Conservation (phyloP, 2,113 vertebrate species). For the Rhinoderma darwinii region DNA sequence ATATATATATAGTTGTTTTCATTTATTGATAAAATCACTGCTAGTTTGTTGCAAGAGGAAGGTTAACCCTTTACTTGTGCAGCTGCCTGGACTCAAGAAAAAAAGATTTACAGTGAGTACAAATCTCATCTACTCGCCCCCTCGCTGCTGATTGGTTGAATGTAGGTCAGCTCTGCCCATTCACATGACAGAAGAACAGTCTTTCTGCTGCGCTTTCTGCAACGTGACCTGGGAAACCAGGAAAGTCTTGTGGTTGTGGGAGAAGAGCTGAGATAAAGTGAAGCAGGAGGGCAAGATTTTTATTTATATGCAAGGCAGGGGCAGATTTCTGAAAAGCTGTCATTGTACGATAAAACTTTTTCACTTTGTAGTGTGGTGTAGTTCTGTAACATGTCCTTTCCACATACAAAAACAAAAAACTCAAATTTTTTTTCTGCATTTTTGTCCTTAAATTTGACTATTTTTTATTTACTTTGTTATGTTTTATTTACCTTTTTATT, state of each 20-base stretch:
- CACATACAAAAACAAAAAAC: too few species aligned
- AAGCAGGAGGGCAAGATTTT: conserved; percentile 5
- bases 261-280: not conserved
- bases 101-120: not conserved
- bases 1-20: too few species aligned
- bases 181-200: conserved; percentile 68
- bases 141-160: conserved; percentile 69
- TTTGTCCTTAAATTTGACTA: too few species aligned
- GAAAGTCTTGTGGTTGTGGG: conserved; percentile 4
- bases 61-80: not conserved
- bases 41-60: not conserved
- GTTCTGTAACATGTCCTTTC: too few species aligned
- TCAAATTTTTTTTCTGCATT: too few species aligned
- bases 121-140: not conserved
- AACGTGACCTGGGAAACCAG: conserved; percentile 30
- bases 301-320: too few species aligned
- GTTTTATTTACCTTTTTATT: too few species aligned
- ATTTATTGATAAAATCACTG: not conserved
- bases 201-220: conserved; percentile 44
- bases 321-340: too few species aligned
- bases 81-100: not conserved
- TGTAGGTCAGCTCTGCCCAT: conserved; percentile 71
- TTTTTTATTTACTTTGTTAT: too few species aligned
- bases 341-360: too few species aligned
- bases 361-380: too few species aligned